Conservation (phyloP, 2,113 vertebrate species). For the Geococcyx californianus region DNA sequence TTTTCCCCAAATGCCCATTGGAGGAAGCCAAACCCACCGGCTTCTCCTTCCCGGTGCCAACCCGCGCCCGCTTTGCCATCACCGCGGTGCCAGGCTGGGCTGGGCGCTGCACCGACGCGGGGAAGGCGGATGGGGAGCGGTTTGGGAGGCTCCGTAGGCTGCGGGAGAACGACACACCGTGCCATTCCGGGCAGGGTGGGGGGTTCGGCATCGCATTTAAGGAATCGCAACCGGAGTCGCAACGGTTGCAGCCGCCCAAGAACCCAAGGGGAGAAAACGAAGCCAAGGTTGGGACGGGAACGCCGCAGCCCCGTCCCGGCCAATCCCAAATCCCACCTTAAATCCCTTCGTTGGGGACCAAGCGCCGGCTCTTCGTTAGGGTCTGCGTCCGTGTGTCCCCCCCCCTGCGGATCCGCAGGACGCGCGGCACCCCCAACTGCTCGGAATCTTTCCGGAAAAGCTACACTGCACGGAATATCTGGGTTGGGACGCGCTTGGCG, state of each 20-base stretch:
- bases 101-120: too few relatives aligned
- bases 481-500: neutral
- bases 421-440: neutral
- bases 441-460: neutral
- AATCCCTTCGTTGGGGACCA: neutral
- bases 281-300: too few relatives aligned
- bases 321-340: neutral
- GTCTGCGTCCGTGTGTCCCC: neutral
- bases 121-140: neutral
- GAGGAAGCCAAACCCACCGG: neutral
- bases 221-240: neutral
- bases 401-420: neutral
- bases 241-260: neutral
- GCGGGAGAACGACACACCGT: neutral
- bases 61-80: too few relatives aligned
- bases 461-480: neutral
- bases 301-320: neutral
- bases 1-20: too few relatives aligned
- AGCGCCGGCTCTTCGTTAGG: fast-evolving
- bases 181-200: too few relatives aligned
- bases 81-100: neutral
- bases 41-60: too few relatives aligned
- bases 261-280: too few relatives aligned
- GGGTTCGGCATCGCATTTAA: too few relatives aligned
- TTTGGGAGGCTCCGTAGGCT: neutral